Percentiles rank a stretch among this genome's conserved stretches.
phyloP scores from a whole-genome alignment of 2,888 invertebrate genomes.

The Cheilosia scutellata region DNA sequence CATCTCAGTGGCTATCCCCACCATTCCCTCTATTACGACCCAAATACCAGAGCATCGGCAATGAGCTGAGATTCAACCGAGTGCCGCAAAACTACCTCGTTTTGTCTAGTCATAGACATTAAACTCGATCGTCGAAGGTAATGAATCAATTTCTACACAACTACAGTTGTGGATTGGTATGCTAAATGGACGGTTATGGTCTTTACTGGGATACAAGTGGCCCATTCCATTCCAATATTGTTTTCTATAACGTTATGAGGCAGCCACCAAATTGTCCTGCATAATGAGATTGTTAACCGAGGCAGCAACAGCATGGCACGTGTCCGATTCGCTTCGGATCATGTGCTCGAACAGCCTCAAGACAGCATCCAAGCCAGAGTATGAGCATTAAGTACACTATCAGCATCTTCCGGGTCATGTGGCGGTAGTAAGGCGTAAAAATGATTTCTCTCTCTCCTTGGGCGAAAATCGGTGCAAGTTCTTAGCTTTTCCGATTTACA shows the following conservation, averaged over 20 bases:
- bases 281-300: not conserved
- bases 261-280: constrained; percentile 22
- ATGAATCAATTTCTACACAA: constrained; percentile 43
- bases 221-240: not conserved
- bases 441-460: constrained; percentile 12
- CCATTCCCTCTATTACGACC: not conserved
- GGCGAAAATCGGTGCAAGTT: constrained; percentile 18
- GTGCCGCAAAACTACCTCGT: constrained; percentile 1
- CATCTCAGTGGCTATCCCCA: not conserved
- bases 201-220: constrained; percentile 17
- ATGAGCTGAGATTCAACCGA: constrained; percentile 8
- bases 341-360: not conserved
- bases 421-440: constrained; percentile 30
- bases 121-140: constrained; percentile 15
- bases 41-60: not conserved
- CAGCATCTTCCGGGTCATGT: constrained; percentile 36
- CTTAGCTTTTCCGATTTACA: constrained; percentile 43
- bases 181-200: constrained; percentile 30
- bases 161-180: constrained; percentile 23
- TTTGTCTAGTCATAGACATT: not conserved
- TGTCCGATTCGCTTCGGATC: constrained; percentile 52
- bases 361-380: not conserved
- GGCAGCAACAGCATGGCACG: constrained; percentile 6
- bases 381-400: not conserved
- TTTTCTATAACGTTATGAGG: not conserved